A percentile compares a stretch with the other conserved stretches of the same genome.
phyloP scores from a whole-genome alignment of 1,140 invertebrate species.

The Aphaenogaster rudis region DNA sequence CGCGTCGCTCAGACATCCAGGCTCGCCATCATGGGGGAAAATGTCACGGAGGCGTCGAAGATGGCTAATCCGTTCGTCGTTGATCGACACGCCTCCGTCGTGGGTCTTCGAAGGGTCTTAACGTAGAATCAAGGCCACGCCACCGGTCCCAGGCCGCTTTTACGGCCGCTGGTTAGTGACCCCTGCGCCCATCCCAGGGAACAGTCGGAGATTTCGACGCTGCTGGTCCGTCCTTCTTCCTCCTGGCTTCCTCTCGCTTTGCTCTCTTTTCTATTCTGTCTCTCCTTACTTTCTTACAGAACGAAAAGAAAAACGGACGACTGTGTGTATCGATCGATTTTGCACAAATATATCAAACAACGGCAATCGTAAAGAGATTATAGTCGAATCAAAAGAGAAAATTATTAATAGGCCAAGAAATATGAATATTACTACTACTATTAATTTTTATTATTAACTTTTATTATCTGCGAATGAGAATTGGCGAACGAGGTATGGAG shows the following conservation, averaged over 20 bases:
- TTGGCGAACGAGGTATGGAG: no score
- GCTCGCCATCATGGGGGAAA: not conserved
- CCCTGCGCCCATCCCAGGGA: conserved; percentile 49
- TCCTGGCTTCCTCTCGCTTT: conserved; percentile 25
- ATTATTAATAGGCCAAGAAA: not conserved
- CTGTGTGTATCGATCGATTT: not conserved
- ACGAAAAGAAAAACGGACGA: not conserved
- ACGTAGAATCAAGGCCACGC: conserved; percentile 77
- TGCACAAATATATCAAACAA: not conserved
- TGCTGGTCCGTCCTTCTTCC: conserved; percentile 36
- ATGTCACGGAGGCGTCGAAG: conserved; percentile 17
- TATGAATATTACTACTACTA: not conserved
- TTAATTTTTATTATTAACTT: not conserved
- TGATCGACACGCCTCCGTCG: conserved; percentile 47
- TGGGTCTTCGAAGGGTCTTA: conserved; percentile 65
- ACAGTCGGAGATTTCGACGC: conserved; percentile 66
- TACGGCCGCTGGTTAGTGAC: conserved; percentile 75
- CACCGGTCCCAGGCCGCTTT: conserved; percentile 70
- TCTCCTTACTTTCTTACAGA: not conserved
- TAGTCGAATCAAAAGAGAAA: not conserved
- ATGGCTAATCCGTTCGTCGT: conserved; percentile 15
- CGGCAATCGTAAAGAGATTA: not conserved
- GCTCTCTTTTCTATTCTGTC: conserved; percentile 45
- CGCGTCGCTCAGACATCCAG: not conserved
- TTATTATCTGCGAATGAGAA: no score